Evolutionary conservation across 2,113 vertebrate genomes (phyloP).

Genomic region (Nematolebias whitei): DNA sequence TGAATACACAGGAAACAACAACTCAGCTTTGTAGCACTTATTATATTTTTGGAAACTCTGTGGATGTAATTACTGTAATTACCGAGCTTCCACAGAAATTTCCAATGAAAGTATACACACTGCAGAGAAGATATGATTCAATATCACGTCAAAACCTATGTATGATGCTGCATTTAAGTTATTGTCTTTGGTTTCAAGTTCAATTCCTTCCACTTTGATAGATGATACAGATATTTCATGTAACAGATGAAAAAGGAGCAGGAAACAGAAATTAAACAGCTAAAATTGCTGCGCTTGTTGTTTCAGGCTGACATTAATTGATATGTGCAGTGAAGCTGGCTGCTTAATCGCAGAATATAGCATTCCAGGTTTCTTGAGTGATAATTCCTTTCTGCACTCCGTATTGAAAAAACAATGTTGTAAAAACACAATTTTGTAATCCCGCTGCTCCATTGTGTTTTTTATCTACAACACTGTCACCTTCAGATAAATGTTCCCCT

Average conservation of each 20-base stretch:
- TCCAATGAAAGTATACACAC: neutral
- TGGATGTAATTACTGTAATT: neutral
- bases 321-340: neutral
- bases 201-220: neutral
- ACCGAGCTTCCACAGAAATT: neutral
- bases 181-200: neutral
- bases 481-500: constrained; percentile 20
- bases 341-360: neutral
- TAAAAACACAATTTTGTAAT: constrained; percentile 24
- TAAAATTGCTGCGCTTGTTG: constrained; percentile 1
- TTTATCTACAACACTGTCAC: constrained; percentile 25
- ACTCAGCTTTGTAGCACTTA: too few species aligned
- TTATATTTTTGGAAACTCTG: too few species aligned
- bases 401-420: constrained; percentile 2
- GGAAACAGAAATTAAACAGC: neutral
- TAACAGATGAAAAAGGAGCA: neutral
- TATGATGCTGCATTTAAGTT: neutral
- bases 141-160: neutral
- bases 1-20: neutral
- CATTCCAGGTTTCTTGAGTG: neutral
- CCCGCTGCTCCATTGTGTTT: neutral
- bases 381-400: constrained; percentile 6
- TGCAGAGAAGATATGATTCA: neutral
- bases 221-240: neutral
- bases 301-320: neutral